Evolutionary conservation across 2,888 invertebrate genomes (phyloP).

Genomic region (Oscheius sp.): DNA sequence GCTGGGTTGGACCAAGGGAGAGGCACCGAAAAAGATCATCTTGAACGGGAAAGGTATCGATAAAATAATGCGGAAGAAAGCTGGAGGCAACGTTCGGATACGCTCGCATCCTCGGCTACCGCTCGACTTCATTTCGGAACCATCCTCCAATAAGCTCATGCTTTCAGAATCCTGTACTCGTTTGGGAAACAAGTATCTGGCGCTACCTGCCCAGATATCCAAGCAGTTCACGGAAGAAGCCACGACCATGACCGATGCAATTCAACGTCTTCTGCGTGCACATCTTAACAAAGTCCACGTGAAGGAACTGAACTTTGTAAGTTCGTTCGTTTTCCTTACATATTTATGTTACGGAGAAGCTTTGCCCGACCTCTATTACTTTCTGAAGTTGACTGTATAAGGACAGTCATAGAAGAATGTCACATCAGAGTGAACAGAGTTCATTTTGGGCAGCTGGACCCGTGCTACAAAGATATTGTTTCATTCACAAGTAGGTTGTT

Average conservation of each 20-base stretch:
- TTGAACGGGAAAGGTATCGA: constrained; percentile 10
- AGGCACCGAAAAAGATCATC: background rate
- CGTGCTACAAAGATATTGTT: constrained; percentile 9
- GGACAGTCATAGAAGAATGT: constrained; percentile 3
- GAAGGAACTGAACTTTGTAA: constrained; percentile 12
- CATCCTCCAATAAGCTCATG: no score
- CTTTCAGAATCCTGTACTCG: constrained; percentile 9
- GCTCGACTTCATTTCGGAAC: no score
- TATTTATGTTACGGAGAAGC: background rate
- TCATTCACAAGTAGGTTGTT: background rate
- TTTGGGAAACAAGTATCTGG: background rate
- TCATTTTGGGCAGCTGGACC: constrained; percentile 5
- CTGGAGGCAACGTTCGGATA: no score
- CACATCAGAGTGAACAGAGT: background rate
- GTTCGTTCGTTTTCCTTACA: background rate
- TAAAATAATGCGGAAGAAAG: no score
- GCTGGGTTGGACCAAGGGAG: constrained; percentile 1
- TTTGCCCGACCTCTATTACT: background rate
- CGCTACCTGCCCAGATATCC: background rate
- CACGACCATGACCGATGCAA: background rate
- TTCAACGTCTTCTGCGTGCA: constrained; percentile 8
- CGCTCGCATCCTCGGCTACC: no score
- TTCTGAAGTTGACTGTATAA: constrained; percentile 3
- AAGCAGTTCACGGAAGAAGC: constrained; percentile 6
- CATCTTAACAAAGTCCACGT: constrained; percentile 4